Evolutionary conservation across 2,113 vertebrate species (phyloP).

Genomic region (Sinocyclocheilus grahami): DNA sequence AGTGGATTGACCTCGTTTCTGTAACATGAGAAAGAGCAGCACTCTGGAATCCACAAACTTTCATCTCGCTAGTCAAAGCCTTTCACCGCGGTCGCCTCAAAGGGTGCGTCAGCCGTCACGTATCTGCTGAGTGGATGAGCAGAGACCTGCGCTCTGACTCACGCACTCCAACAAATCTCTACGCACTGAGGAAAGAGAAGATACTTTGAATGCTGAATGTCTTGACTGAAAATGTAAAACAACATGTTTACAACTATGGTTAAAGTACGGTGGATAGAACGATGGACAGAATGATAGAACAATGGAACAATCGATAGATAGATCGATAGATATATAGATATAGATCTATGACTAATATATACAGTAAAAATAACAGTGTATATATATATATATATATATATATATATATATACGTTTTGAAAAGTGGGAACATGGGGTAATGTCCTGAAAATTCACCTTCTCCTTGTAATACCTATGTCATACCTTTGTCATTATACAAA

Average conservation of each 20-base stretch:
- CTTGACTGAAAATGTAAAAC: neutral
- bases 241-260: neutral
- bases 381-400: no score
- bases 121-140: constrained; percentile 64
- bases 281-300: no score
- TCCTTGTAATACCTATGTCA: no score
- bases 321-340: no score
- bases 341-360: neutral
- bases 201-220: neutral
- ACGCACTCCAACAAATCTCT: constrained; percentile 24
- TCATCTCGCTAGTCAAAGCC: constrained; percentile 75
- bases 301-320: no score
- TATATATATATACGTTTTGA: no score
- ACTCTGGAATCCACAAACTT: constrained; percentile 78
- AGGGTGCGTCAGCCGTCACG: constrained; percentile 68
- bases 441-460: no score
- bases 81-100: constrained; percentile 71
- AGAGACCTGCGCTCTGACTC: constrained; percentile 45
- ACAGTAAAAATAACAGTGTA: neutral
- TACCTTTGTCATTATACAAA: no score
- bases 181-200: neutral
- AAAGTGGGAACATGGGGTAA: no score
- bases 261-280: neutral
- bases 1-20: constrained; percentile 79
- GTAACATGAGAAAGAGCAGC: constrained; percentile 75